Evolutionary conservation across 2,797 vertebrate species (phyloP), one percentile per base, ranked within the genome.

Genomic region (Rhinichthys osculus): DNA sequence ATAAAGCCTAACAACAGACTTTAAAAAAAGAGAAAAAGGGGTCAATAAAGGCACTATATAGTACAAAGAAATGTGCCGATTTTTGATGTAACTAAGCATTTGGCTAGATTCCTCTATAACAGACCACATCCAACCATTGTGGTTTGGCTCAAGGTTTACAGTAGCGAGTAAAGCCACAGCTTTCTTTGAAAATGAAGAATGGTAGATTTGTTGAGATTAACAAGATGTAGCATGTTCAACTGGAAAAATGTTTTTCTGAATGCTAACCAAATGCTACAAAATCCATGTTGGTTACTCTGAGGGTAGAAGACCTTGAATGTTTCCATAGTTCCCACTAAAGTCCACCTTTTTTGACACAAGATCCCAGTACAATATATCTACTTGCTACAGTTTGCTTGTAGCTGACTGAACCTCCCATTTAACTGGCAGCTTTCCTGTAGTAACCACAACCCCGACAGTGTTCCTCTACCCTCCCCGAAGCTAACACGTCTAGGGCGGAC

Each of bases 1-100:
- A 97, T 95, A 90, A 99, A 99, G 84, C 93, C 95, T 92, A 99
- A 92, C 62, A 99, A 96, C 82, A 99, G 95, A 90, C 98, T 99
- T 90, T 6, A 35, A 27, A 82, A 42, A 54, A 83, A 88, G 38
- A 64, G 9, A 30, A 19, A 71, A 78, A 30, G 69, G 44, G 77
- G 69, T 50, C 5, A 80, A 38, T 27, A 3, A 66, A 42, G 66
- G 74, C 76, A 21, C 59, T 59, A 40, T 40, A 86, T n/a, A 50
- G 44, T 30, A 17, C 11, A 11, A 42, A 50, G 9, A 57, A 33
- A 62, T 72, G 3, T 50, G n/a, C 66, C 19, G 40, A n/a, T 76
- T 66, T 38, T 19, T n/a, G 23, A 35, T 76, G 62, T 42, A 67
- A 50, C 82, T 69, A 67, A 67, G 21, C 23, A 78, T 57, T 57